phyloP scores from a whole-genome alignment of 1,140 invertebrate genomes.

The Hylaeus anthracinus region DNA sequence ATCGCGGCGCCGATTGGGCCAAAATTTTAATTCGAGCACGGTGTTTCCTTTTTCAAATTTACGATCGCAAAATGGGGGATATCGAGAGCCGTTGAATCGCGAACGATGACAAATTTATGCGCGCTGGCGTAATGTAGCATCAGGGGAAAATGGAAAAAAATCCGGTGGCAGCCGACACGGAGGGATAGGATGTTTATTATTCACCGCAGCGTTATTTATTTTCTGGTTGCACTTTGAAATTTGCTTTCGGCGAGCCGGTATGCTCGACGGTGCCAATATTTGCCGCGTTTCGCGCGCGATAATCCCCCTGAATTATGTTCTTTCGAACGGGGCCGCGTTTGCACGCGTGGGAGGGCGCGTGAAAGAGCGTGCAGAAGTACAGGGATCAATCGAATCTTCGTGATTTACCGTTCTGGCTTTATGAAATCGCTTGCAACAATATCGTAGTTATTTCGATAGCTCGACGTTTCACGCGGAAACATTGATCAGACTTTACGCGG shows the following conservation, averaged over 20 bases:
- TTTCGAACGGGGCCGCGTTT: constrained; percentile 61
- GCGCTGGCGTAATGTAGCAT: constrained; percentile 47
- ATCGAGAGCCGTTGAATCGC: not conserved
- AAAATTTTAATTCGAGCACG: not conserved
- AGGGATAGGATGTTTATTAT: constrained; percentile 58
- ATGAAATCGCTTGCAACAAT: constrained; percentile 57
- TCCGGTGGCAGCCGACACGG: constrained; percentile 41
- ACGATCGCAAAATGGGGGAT: not conserved
- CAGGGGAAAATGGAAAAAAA: constrained; percentile 56
- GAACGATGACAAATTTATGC: constrained; percentile 52
- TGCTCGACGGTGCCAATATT: constrained; percentile 62
- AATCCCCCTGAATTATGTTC: constrained; percentile 68
- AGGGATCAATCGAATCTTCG: constrained; percentile 57
- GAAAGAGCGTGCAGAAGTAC: constrained; percentile 47
- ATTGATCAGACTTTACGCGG: constrained; percentile 48
- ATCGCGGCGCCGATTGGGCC: too few species aligned
- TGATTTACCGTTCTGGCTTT: constrained; percentile 56
- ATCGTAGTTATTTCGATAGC: constrained; percentile 46
- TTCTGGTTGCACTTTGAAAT: constrained; percentile 62
- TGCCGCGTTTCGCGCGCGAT: constrained; percentile 60
- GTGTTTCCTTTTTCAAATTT: not conserved
- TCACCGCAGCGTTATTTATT: constrained; percentile 62
- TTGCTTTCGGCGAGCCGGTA: constrained; percentile 63
- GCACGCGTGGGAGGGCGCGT: constrained; percentile 53
- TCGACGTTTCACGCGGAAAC: constrained; percentile 32